Evolutionary conservation across 1,140 invertebrate species (phyloP).

Genomic region (Pteromalus puparum): DNA sequence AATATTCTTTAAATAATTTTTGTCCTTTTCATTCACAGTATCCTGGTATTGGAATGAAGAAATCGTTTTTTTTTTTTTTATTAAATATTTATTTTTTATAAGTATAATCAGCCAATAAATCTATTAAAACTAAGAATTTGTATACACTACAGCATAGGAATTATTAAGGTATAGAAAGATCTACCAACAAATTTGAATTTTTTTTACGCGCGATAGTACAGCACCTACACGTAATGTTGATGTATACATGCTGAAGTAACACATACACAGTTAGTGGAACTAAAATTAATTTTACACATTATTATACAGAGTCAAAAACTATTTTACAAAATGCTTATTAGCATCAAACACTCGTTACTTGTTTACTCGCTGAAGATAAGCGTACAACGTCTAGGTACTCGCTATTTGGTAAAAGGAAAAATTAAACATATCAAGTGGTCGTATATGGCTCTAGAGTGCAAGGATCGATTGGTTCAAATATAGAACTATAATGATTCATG

Average conservation of each 20-base stretch:
- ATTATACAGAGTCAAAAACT: slow-evolving; percentile 42
- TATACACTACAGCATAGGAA: slow-evolving; percentile 20
- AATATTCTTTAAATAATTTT: slow-evolving; percentile 60
- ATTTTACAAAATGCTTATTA: slow-evolving; percentile 43
- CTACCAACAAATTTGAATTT: slow-evolving; percentile 43
- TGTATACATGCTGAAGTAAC: slow-evolving; percentile 29
- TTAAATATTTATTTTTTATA: slow-evolving; percentile 45
- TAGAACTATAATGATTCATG: not conserved
- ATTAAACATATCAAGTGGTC: not conserved
- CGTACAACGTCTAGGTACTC: not conserved
- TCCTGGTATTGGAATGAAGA: not conserved
- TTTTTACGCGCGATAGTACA: slow-evolving; percentile 12
- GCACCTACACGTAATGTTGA: slow-evolving; percentile 22
- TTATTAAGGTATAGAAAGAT: slow-evolving; percentile 38
- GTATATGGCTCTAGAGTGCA: not conserved
- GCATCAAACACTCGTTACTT: not conserved
- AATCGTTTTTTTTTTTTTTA: slow-evolving; percentile 29
- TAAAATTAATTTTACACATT: slow-evolving; percentile 43
- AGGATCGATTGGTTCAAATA: slow-evolving; percentile 16
- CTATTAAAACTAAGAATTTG: slow-evolving; percentile 37
- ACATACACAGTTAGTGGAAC: slow-evolving; percentile 28
- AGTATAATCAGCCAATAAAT: slow-evolving; percentile 23
- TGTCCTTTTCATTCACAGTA: slow-evolving; percentile 37
- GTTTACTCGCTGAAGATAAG: not conserved
- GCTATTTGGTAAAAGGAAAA: slow-evolving; percentile 14